These are phyloP conservation scores for Cheilinus undulatus DNA, from an alignment of 2,113 vertebrate species.

Conservation along the genomic window DNA sequence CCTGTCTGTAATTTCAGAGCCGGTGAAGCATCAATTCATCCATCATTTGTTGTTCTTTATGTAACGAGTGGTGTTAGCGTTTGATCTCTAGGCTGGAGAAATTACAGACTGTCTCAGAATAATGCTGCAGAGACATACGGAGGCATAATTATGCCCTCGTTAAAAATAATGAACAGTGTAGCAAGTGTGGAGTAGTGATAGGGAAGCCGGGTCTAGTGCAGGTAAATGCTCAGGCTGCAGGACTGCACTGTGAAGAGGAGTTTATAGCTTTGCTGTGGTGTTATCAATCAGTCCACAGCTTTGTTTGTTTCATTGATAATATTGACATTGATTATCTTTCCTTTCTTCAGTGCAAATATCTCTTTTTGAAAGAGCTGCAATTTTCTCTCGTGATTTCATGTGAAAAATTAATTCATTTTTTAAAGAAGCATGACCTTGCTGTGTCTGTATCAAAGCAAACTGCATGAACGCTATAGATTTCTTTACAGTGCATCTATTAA, in stretches of 20 bases:
- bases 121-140: constrained; percentile 20
- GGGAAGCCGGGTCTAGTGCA: neutral
- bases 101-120: constrained; percentile 42
- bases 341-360: neutral
- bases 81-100: constrained; percentile 57
- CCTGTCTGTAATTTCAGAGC: constrained; percentile 35
- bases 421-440: no score
- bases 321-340: neutral
- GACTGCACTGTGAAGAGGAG: neutral
- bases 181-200: neutral
- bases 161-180: constrained; percentile 46
- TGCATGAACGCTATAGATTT: no score
- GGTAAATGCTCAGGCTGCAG: neutral
- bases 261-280: no score
- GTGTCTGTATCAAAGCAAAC: no score
- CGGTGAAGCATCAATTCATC: constrained; percentile 22
- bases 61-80: constrained; percentile 23
- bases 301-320: constrained; percentile 1
- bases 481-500: no score
- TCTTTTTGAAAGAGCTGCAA: neutral
- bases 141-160: constrained; percentile 42
- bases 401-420: no score
- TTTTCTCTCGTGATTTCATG: no score
- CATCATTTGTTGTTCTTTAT: constrained; percentile 20
- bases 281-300: neutral